phyloP scores from a whole-genome alignment of 2,113 vertebrate genomes.

The Corapipo altera region DNA sequence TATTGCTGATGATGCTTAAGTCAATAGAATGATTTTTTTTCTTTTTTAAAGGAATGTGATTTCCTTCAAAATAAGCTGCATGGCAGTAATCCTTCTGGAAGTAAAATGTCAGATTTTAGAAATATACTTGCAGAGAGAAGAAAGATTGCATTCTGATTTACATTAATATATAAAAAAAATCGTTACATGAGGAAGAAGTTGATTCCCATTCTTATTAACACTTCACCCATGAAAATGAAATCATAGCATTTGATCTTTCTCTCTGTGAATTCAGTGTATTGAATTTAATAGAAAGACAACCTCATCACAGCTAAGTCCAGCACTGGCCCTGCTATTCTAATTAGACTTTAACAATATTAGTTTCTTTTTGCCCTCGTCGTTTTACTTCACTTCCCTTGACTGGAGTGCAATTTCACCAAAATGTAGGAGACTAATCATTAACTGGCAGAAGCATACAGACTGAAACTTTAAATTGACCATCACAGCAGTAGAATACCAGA shows the following conservation, averaged over 20 bases:
- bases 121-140: not conserved
- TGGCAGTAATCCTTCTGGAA: not conserved
- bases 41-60: not conserved
- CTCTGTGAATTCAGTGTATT: not conserved
- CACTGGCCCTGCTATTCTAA: not conserved
- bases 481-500: not conserved
- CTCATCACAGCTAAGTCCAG: not conserved
- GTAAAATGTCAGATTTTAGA: not conserved
- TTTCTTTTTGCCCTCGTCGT: not conserved
- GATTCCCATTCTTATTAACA: constrained; percentile 6
- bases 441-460: not conserved
- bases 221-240: constrained; percentile 8
- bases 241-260: constrained; percentile 16
- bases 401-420: constrained; percentile 41
- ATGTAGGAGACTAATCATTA: constrained; percentile 19
- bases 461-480: constrained; percentile 24
- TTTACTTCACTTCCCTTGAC: constrained; percentile 57
- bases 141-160: not conserved
- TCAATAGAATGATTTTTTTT: not conserved
- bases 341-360: constrained; percentile 15
- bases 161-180: not conserved
- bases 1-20: not conserved
- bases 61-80: not conserved
- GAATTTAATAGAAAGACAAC: not conserved
- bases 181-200: not conserved